phyloP scores from a whole-genome alignment of 2,797 vertebrate species.

The Sardinella longiceps region DNA sequence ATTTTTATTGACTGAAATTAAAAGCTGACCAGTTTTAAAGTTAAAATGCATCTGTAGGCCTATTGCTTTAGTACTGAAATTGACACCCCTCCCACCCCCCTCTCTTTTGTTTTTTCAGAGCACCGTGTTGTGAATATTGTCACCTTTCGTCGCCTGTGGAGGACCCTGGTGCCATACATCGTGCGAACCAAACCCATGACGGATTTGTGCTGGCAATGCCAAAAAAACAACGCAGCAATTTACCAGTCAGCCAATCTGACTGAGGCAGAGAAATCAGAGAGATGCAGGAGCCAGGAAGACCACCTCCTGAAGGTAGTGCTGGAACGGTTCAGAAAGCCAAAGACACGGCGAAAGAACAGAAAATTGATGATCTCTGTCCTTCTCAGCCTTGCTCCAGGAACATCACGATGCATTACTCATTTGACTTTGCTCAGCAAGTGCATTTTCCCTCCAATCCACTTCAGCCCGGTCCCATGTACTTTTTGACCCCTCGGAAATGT shows the following conservation, averaged over 20 bases:
- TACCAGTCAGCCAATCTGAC: background rate
- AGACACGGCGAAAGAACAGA: background rate
- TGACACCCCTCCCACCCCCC: no score
- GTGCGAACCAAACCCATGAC: no score
- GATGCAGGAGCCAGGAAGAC: background rate
- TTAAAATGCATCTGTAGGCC: no score
- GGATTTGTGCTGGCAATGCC: no score
- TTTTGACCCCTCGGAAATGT: background rate
- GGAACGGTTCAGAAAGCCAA: background rate
- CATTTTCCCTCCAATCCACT: background rate
- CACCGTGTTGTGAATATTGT: no score
- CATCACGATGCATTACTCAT: background rate
- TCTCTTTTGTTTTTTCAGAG: no score
- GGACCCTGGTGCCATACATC: no score
- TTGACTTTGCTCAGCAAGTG: background rate
- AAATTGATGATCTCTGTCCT: background rate
- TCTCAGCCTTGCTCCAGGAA: background rate
- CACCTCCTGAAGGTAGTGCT: background rate
- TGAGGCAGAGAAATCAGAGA: background rate
- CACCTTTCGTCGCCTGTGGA: no score
- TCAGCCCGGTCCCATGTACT: background rate
- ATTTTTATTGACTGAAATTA: no score
- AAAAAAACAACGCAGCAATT: no score
- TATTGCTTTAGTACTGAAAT: no score
- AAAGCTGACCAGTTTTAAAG: no score